Base-by-base conservation (phyloP, 1,140 invertebrate species). In the Sminthurinus signatus region DNA sequence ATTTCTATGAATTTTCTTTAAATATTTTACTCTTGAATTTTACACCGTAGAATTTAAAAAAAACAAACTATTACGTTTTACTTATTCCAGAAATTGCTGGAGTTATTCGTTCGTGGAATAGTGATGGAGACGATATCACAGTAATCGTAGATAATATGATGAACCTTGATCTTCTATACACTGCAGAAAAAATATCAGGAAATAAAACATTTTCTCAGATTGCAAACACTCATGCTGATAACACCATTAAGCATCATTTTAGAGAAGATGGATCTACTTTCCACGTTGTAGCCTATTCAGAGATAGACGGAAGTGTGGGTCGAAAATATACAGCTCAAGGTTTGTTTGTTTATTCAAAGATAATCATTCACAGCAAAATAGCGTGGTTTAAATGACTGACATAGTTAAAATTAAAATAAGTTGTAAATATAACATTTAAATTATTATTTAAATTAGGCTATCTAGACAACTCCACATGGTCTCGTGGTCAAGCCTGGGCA, bases 141-240 rank as follows among this genome's bases (percentile, higher is more conserved):
- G 69, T 71, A 8, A 71, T 71, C 39, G 56, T 57, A 8, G 69
- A 71, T 56, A 71, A 71, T 46, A 71, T 71, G 69, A 71, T 68
- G 69, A 71, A 71, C 39, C 48, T 71, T 5, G 62, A 70, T 14
- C 42, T 70, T 1, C 44, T 70, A 0, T 70, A 64, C 23, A 48
- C 27, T 21, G 69, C 69, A 2, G 23, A 25, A 25, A 23, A 62
- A 42, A 5, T 67, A 0, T 60, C 65, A 5, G 63, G 60, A 25
- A 62, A 70, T 50, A 0, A 51, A 29, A 58, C 36, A 0, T 70
- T 62, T 29, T 12, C 12, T 5, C 28, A 62, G 10, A 63, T 70
- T 42, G 69, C 69, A 3, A 32, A 61, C n/a, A 51, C 42, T 12
- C 69, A 70, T 50, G 61, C 69, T n/a, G 29, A 65, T 2, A 59